Evolutionary conservation across 2,888 invertebrate genomes (phyloP).

Genomic region (Himalopsyche tibetana): DNA sequence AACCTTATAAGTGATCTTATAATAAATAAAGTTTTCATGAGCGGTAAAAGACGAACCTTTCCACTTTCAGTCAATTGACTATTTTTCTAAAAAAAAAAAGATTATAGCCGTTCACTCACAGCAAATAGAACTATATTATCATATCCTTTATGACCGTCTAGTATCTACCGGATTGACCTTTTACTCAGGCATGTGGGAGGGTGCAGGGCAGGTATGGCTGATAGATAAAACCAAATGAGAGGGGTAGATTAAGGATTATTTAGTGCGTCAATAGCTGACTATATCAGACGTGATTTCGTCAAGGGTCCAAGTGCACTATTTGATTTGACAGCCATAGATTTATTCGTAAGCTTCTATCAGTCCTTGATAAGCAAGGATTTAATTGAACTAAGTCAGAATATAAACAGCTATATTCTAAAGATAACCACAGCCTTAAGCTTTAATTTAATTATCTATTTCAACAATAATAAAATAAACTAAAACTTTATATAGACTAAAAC

Average conservation of each 20-base stretch:
- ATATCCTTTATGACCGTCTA: slow-evolving; percentile 51
- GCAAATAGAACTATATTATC: neutral
- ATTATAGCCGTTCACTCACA: neutral
- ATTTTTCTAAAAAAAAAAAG: no score
- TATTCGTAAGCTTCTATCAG: neutral
- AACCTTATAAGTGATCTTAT: no score
- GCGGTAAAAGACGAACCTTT: no score
- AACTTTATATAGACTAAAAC: no score
- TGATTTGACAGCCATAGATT: neutral
- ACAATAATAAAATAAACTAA: no score
- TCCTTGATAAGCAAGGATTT: neutral
- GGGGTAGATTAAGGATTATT: slow-evolving; percentile 40
- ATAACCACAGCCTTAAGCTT: no score
- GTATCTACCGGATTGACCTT: slow-evolving; percentile 50
- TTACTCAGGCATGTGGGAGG: slow-evolving; percentile 34
- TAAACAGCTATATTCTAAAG: no score
- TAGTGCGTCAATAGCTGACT: neutral
- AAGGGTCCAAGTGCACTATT: slow-evolving; percentile 20
- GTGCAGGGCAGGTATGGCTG: slow-evolving; percentile 26
- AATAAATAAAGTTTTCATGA: no score
- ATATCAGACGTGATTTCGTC: slow-evolving; percentile 29
- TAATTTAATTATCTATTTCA: no score
- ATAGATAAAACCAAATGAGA: slow-evolving; percentile 42
- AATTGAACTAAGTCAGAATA: neutral
- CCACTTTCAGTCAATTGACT: no score